These are phyloP conservation scores for Heterochromis multidens DNA, from an alignment of 2,113 vertebrate genomes.

Conservation along the genomic window DNA sequence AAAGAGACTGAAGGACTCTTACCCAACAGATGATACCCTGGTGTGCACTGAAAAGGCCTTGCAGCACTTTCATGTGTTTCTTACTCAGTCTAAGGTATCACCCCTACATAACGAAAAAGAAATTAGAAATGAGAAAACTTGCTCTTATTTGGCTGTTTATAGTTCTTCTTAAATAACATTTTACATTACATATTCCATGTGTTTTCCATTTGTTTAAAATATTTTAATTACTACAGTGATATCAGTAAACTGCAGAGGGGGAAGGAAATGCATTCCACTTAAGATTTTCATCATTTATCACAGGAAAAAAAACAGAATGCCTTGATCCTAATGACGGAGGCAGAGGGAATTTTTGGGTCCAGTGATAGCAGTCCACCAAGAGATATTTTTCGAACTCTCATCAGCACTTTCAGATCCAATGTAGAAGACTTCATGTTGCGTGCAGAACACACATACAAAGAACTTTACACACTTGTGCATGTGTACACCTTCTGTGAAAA, in stretches of 20 bases:
- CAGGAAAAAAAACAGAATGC: conserved; percentile 81
- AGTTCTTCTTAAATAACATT: not conserved
- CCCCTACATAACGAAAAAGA: not conserved
- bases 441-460: conserved; percentile 75
- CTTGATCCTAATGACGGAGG: conserved; percentile 78
- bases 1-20: conserved; percentile 65
- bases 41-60: conserved; percentile 59
- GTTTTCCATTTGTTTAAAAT: not conserved
- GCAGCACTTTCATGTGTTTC: conserved; percentile 70
- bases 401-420: conserved; percentile 79
- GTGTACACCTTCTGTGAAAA: conserved; percentile 80
- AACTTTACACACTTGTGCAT: conserved; percentile 73
- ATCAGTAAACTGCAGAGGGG: not conserved
- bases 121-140: not conserved
- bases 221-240: not conserved
- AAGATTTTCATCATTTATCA: not conserved
- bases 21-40: conserved; percentile 48
- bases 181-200: not conserved
- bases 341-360: conserved; percentile 44
- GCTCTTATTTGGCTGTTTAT: not conserved
- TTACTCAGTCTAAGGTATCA: conserved; percentile 79
- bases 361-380: conserved; percentile 63
- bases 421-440: conserved; percentile 81
- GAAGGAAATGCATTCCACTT: not conserved
- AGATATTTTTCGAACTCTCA: conserved; percentile 70